Percentiles rank a stretch among this genome's conserved stretches.
phyloP scores from a whole-genome alignment of 1,140 invertebrate species.

The Cyphomyrmex costatus region DNA sequence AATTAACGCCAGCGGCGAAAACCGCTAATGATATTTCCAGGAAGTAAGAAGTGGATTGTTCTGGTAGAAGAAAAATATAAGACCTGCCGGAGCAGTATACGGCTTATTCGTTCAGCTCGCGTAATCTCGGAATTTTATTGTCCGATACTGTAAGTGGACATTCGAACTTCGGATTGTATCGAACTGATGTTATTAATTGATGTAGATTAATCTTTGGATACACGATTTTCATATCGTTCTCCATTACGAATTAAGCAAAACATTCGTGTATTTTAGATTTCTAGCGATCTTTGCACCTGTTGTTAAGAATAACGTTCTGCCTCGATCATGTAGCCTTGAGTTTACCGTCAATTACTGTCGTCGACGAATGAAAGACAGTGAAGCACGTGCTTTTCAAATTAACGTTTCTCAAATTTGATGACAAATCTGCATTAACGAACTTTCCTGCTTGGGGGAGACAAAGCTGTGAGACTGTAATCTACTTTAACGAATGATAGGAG shows the following conservation, averaged over 20 bases:
- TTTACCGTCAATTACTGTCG: not conserved
- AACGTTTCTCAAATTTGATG: not conserved
- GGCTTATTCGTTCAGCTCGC: not conserved
- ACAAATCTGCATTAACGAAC: not conserved
- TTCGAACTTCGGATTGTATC: not conserved
- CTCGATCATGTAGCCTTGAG: not conserved
- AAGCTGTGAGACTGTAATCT: not conserved
- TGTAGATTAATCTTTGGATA: not conserved
- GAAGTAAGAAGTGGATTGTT: not conserved
- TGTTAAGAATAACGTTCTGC: slow-evolving; percentile 13
- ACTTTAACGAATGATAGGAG: not conserved
- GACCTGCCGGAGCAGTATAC: not conserved
- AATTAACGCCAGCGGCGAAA: not conserved
- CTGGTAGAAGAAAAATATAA: not conserved
- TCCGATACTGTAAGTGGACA: not conserved
- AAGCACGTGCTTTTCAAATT: not conserved
- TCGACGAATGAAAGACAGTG: not conserved
- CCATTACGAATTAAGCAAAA: not conserved
- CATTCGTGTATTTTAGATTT: slow-evolving; percentile 13
- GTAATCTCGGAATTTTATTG: slow-evolving; percentile 19
- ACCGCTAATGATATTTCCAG: not conserved
- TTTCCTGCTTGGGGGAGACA: not conserved
- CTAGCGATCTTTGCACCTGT: slow-evolving; percentile 17
- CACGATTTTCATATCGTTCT: not conserved
- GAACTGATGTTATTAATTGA: slow-evolving; percentile 1